Percentiles rank a stretch among this genome's conserved stretches.
phyloP scores from a whole-genome alignment of 35 echinoderm and acorn worm species.

The Lytechinus variegatus region DNA sequence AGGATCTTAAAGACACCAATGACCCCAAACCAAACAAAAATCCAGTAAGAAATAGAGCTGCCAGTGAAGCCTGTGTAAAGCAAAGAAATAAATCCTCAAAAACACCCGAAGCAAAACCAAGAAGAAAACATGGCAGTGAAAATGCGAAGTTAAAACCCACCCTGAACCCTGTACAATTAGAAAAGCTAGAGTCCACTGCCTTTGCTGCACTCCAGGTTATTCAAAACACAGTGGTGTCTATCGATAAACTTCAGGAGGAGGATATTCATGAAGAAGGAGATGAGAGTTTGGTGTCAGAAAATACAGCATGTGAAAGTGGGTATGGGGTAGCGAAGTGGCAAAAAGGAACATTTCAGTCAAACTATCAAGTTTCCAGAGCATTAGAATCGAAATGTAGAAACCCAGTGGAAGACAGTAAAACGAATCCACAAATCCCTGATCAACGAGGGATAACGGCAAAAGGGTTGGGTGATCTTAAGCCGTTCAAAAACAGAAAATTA shows the following conservation, averaged over 20 bases:
- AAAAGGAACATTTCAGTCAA: background rate
- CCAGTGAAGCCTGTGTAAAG: background rate
- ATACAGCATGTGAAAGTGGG: background rate
- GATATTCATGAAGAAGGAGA: background rate
- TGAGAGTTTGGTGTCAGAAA: background rate
- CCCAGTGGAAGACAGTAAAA: background rate
- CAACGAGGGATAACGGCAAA: background rate
- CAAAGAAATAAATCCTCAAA: background rate
- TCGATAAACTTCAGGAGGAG: conserved; percentile 1
- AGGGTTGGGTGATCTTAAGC: background rate
- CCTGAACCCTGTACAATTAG: background rate
- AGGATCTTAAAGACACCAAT: background rate
- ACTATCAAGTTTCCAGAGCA: background rate
- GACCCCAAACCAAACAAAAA: background rate
- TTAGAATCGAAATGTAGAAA: background rate
- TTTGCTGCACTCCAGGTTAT: conserved; percentile 47
- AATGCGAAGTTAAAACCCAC: background rate
- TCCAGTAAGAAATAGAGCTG: background rate
- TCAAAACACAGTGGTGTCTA: conserved; percentile 43
- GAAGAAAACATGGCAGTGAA: background rate
- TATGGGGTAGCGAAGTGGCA: background rate
- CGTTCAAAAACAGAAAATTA: background rate
- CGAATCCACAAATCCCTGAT: background rate
- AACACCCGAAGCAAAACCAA: background rate
- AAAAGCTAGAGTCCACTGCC: conserved; percentile 20